A percentile compares a stretch with the other conserved stretches of the same genome.
These are phyloP conservation scores for Odocoileus hemionus DNA, from an alignment of 2,113 vertebrate genomes.

Conservation along the genomic window DNA sequence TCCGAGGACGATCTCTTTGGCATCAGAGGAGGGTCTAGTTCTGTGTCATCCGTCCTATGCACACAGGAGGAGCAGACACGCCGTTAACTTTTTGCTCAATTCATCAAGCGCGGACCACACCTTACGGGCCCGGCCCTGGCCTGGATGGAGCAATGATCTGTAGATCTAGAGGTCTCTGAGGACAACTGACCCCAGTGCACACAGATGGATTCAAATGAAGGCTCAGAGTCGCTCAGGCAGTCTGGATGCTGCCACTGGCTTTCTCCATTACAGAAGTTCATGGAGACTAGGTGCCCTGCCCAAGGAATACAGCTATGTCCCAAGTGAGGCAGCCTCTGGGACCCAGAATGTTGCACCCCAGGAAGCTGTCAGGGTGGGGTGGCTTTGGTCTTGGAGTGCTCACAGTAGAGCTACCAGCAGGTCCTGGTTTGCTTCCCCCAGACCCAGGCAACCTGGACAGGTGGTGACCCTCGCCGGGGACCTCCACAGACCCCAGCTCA, in stretches of 20 bases:
- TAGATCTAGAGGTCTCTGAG: not conserved
- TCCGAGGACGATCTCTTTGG: not conserved
- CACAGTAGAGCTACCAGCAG: not conserved
- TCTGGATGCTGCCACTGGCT: not conserved
- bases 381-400: not conserved
- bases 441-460: not conserved
- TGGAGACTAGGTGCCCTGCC: not conserved
- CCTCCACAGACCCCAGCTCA: not conserved
- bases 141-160: not conserved
- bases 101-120: accelerated
- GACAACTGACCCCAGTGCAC: not conserved
- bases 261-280: not conserved
- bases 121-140: not conserved
- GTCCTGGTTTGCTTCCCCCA: not conserved
- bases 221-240: not conserved
- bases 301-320: not conserved
- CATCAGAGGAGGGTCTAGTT: not conserved
- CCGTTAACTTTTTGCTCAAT: not conserved
- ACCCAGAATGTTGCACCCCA: not conserved
- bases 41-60: not conserved
- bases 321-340: not conserved
- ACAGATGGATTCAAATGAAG: not conserved
- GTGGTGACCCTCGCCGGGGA: not conserved
- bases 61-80: not conserved
- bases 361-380: not conserved